Conservation (phyloP, 2,113 vertebrate genomes). For the Pteropus alecto region DNA sequence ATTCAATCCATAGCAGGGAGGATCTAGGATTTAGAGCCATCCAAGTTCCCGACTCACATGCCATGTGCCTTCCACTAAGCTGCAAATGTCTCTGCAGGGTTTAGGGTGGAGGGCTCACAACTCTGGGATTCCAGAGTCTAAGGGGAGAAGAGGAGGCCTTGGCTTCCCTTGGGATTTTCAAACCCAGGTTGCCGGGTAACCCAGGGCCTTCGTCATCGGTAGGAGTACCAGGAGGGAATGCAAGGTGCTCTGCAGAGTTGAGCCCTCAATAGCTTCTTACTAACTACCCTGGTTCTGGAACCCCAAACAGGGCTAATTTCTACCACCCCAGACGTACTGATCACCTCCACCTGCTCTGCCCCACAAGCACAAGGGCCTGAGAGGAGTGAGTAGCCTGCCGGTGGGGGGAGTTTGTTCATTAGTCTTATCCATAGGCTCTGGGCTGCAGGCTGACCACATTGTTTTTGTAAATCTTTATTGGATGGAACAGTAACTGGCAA, state of each 20-base stretch:
- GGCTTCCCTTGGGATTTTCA: neutral
- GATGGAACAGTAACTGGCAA: conserved; percentile 80
- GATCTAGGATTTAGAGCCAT: neutral
- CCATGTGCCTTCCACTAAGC: fast-evolving
- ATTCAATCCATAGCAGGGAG: neutral
- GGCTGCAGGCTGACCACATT: conserved; percentile 70
- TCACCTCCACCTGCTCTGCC: conserved; percentile 1
- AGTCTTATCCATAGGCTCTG: conserved; percentile 76
- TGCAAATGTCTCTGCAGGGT: neutral
- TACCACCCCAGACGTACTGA: conserved; percentile 62
- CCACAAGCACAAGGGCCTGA: neutral
- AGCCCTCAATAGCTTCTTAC: conserved; percentile 27
- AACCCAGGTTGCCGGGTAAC: neutral
- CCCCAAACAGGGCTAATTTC: conserved; percentile 56
- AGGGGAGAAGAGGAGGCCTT: neutral
- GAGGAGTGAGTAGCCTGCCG: conserved; percentile 31
- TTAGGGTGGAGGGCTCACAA: fast-evolving
- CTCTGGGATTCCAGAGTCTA: neutral
- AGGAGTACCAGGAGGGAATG: neutral
- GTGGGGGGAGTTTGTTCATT: conserved; percentile 78
- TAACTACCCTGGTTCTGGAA: conserved; percentile 47
- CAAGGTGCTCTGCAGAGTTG: neutral
- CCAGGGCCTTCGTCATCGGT: neutral
- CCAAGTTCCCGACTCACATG: neutral
- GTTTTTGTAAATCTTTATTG: conserved; percentile 84